A percentile compares a stretch with the other conserved stretches of the same genome.
Evolutionary conservation across 1,140 invertebrate genomes (phyloP).

Genomic region (Euura lappo): DNA sequence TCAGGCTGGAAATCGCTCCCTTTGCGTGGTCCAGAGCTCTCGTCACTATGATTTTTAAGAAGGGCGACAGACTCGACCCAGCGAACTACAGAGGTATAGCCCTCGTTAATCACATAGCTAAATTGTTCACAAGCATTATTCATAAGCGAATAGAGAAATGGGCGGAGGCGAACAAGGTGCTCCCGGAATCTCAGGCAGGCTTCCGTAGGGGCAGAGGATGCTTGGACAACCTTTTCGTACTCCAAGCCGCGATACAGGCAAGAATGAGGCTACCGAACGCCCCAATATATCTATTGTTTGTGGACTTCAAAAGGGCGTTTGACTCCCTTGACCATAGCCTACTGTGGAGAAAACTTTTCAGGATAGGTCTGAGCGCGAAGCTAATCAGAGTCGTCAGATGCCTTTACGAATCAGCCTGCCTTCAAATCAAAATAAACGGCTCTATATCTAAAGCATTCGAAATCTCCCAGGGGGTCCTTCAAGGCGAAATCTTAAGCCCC

Average conservation of each 20-base stretch:
- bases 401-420: too few species aligned
- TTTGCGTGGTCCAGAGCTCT: too few species aligned
- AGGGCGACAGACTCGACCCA: background rate
- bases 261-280: background rate
- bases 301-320: slow-evolving; percentile 1
- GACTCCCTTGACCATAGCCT: background rate
- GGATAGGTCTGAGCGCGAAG: too few species aligned
- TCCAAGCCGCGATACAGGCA: too few species aligned
- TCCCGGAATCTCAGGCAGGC: background rate
- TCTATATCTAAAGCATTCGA: too few species aligned
- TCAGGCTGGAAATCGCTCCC: too few species aligned
- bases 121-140: slow-evolving; percentile 8
- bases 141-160: slow-evolving; percentile 6
- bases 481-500: too few species aligned
- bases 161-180: background rate
- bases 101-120: background rate
- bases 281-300: background rate
- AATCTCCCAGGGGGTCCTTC: too few species aligned
- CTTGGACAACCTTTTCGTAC: background rate
- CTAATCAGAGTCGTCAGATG: too few species aligned
- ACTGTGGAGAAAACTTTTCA: too few species aligned
- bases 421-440: too few species aligned
- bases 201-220: background rate
- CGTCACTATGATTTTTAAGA: too few species aligned
- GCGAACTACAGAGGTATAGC: background rate